Base-by-base conservation (phyloP, 2,797 vertebrate species). In the Poeciliopsis infans region DNA sequence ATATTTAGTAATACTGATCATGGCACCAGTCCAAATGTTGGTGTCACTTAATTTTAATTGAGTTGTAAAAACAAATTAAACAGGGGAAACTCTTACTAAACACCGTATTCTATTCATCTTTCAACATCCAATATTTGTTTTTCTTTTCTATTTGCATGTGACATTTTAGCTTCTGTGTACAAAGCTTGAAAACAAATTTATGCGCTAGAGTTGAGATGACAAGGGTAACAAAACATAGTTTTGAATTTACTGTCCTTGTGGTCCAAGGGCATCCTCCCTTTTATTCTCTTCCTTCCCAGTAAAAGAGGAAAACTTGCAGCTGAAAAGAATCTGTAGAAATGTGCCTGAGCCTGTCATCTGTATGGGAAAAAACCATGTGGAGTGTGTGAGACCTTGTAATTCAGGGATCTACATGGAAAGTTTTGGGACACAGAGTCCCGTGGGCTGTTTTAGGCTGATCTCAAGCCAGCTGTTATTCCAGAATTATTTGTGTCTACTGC, bases 401-500 rank as follows among this genome's bases (percentile, higher is more conserved):
- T 81, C 73, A 69, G 28, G 55, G 64, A 39, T 80, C 74, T 79
- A 41, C 59, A 76, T 53, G 72, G 73, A 79, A 81, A 75, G 49
- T 81, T 77, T 87, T 59, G 64, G 53, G 87, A 84, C 53, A 72
- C 80, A 76, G 84, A 81, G 41, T 78, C 83, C 86, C 2, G 20
- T 45, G 79, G 86, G 86, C 13, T 78, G 75, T 45, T 78, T 84
- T 85, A 76, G 74, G 77, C 85, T 86, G 79, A 84, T 87, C 83
- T 73, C 82, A 78, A 74, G 72, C 80, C 91, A 92, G 90, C 88
- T 94, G 90, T 80, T 85, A 36, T 76, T 72, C 41, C 49, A 57
- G 85, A 80, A 79, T 85, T 85, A 85, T 78, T 83, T 85, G 76
- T 74, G 74, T 90, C 80, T 78, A 46, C 79, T 86, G 85, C 76